Conservation (phyloP, 2,113 vertebrate species). For the Nothobranchius furzeri region DNA sequence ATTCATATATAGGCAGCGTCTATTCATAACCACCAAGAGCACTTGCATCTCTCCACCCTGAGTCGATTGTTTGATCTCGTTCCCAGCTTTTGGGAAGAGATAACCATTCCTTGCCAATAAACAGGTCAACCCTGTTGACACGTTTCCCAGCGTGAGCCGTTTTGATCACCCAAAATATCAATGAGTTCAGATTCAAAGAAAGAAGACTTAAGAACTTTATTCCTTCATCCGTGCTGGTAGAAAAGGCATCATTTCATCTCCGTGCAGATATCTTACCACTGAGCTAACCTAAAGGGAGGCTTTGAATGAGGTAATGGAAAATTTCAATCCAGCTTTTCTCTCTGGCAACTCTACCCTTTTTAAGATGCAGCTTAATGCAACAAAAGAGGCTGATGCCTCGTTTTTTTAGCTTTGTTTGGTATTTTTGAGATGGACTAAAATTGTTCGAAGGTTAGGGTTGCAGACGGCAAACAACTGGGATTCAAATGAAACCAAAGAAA, state of each 20-base stretch:
- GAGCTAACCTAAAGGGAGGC: constrained; percentile 65
- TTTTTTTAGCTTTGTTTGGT: constrained; percentile 58
- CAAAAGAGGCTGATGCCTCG: constrained; percentile 67
- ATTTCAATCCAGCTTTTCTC: constrained; percentile 72
- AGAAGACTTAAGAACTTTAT: constrained; percentile 54
- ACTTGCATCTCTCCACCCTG: constrained; percentile 63
- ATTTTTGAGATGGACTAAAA: constrained; percentile 44
- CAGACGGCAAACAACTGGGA: constrained; percentile 30
- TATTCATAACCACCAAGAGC: constrained; percentile 68
- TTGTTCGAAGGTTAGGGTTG: constrained; percentile 39
- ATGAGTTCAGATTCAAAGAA: constrained; percentile 41
- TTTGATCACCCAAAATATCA: constrained; percentile 62
- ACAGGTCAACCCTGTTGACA: constrained; percentile 72
- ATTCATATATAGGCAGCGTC: constrained; percentile 63
- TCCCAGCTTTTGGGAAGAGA: constrained; percentile 68
- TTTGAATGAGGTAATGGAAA: constrained; percentile 75
- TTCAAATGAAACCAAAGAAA: constrained; percentile 29
- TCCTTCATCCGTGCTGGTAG: constrained; percentile 45
- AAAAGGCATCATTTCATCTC: constrained; percentile 44
- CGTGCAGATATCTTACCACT: constrained; percentile 42
- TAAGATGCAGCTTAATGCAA: constrained; percentile 71
- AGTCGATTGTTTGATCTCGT: constrained; percentile 61
- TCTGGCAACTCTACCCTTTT: constrained; percentile 54
- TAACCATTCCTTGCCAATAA: constrained; percentile 60
- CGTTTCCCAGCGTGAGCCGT: constrained; percentile 63